phyloP scores from a whole-genome alignment of 2,888 invertebrate genomes.

The Pharmacophagus antenor region DNA sequence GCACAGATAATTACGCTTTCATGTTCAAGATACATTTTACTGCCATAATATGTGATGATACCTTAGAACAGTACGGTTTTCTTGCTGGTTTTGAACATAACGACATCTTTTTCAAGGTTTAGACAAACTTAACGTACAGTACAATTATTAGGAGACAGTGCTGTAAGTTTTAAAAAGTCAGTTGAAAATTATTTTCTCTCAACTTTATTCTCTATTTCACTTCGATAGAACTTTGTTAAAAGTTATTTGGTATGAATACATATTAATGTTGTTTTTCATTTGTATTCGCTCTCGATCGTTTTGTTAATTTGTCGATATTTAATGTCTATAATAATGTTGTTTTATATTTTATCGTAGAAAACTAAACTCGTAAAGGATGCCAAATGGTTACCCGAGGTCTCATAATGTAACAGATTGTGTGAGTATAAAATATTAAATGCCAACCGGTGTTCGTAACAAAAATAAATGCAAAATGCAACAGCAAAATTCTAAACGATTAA shows the following conservation, averaged over 20 bases:
- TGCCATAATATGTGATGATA: not conserved
- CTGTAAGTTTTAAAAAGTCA: not conserved
- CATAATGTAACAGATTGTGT: slow-evolving; percentile 34
- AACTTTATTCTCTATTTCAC: slow-evolving; percentile 43
- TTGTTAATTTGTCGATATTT: slow-evolving; percentile 9
- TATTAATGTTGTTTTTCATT: slow-evolving; percentile 9
- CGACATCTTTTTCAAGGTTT: not conserved
- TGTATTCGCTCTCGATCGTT: no score
- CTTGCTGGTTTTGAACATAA: not conserved
- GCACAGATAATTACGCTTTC: slow-evolving; percentile 20
- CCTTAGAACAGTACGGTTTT: not conserved
- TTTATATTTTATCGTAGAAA: slow-evolving; percentile 25
- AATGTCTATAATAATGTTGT: slow-evolving; percentile 17
- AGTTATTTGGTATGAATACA: slow-evolving; percentile 45
- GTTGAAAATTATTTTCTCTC: slow-evolving; percentile 40
- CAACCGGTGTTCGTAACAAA: slow-evolving; percentile 16
- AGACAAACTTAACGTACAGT: not conserved
- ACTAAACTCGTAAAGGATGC: slow-evolving; percentile 30
- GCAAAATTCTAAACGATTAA: not conserved
- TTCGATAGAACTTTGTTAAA: slow-evolving; percentile 43
- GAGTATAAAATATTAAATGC: slow-evolving; percentile 27
- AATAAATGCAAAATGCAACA: slow-evolving; percentile 18
- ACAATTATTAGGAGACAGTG: not conserved
- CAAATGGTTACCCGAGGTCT: slow-evolving; percentile 28
- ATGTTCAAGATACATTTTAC: slow-evolving; percentile 6